These are phyloP conservation scores for Merops nubicus DNA, from an alignment of 2,113 vertebrate genomes.

Conservation along the genomic window DNA sequence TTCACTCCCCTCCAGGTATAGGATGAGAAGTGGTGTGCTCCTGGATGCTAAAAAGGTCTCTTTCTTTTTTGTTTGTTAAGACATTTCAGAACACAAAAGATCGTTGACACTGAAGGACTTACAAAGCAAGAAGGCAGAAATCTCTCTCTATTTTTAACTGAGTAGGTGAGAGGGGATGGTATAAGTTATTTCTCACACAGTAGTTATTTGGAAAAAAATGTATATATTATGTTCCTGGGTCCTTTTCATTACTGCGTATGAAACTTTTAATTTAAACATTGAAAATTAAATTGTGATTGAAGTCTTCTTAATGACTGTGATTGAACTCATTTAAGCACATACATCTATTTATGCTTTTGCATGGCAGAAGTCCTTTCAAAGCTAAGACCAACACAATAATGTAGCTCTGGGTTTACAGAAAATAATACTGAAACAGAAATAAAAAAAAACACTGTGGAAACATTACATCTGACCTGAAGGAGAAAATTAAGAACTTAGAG, in stretches of 20 bases:
- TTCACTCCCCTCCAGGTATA: neutral
- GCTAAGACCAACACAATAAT: neutral
- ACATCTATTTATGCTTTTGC: rapidly evolving
- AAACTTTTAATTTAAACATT: neutral
- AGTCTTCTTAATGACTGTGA: neutral
- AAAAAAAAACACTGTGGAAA: neutral
- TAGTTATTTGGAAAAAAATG: neutral
- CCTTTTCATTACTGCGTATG: neutral
- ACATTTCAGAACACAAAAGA: neutral
- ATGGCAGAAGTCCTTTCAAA: neutral
- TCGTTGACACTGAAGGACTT: neutral
- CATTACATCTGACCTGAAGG: neutral
- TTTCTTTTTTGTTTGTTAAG: neutral
- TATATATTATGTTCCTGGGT: neutral
- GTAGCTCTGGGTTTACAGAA: neutral
- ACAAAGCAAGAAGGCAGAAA: neutral
- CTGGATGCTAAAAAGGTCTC: neutral
- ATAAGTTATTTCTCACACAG: neutral
- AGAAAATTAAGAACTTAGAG: neutral
- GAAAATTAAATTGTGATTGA: neutral
- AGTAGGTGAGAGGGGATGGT: neutral
- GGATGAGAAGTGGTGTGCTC: rapidly evolving
- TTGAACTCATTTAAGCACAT: neutral
- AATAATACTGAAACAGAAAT: neutral
- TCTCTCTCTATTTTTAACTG: neutral